Percentiles rank a stretch among this genome's conserved stretches.
phyloP scores from a whole-genome alignment of 1,140 invertebrate genomes.

The Drosophila lini region DNA sequence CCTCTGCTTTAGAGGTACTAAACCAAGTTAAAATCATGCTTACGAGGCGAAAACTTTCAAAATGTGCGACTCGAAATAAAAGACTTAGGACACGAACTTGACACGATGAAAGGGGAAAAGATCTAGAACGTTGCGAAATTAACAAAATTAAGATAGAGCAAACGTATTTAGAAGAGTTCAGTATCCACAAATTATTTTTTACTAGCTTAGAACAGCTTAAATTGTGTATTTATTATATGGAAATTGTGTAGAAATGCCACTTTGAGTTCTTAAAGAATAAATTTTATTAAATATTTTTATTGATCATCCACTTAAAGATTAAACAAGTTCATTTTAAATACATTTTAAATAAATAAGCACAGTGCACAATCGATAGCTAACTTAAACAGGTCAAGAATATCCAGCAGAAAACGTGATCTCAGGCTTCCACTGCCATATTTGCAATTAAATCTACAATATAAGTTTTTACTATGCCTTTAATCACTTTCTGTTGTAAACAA shows the following conservation, averaged over 20 bases:
- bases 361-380: not conserved
- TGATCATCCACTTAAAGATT: not conserved
- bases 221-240: not conserved
- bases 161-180: not conserved
- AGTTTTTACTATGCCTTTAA: slow-evolving; percentile 14
- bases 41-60: not conserved
- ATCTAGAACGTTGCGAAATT: not conserved
- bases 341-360: not conserved
- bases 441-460: slow-evolving; percentile 1
- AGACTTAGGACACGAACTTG: slow-evolving; percentile 64
- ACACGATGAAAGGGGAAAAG: not conserved
- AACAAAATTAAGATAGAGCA: not conserved
- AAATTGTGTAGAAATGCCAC: no score
- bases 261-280: not conserved
- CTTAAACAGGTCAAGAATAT: slow-evolving; percentile 35
- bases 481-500: slow-evolving; percentile 34
- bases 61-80: slow-evolving; percentile 25
- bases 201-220: not conserved
- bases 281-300: not conserved
- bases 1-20: slow-evolving; percentile 6
- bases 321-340: not conserved
- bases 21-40: slow-evolving; percentile 13
- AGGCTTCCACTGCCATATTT: slow-evolving; percentile 15
- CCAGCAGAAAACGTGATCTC: slow-evolving; percentile 1
- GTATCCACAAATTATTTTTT: not conserved